Evolutionary conservation across 2,888 invertebrate genomes (phyloP), one percentile per base, ranked within the genome.

Genomic region (Sinelater perroti): DNA sequence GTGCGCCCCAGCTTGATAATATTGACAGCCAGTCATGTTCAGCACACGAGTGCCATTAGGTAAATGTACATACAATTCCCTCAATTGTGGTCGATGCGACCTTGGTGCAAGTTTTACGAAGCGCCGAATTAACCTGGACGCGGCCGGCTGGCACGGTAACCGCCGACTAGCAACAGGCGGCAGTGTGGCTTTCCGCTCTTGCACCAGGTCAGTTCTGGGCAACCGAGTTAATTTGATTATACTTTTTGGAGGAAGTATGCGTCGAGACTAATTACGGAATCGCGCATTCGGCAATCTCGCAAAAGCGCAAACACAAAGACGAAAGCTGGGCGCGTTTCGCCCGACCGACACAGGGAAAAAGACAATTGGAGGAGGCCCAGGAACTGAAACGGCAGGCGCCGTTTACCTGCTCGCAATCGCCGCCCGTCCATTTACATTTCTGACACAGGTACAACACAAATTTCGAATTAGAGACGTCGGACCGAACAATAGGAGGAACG

Each of bases 1-100:
- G 40, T 40, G 40, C 24, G 40, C 24, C 24, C 40, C 24, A 40
- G 40, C 24, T 40, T 40, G 40, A 40, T 40, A 40, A 40, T 40
- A 40, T 40, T 40, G 40, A 40, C 40, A 40, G 24, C 24, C 24
- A 24, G 21, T 40, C 40, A 20, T 40, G 24, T 24, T 24, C 40
- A 14, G 40, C 21, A 40, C 11, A 40, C 2, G 24, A 38, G 38
- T 40, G 40, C 24, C 24, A 14, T 40, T 40, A 40, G 24, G 40
- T 24, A 40, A 21, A 28, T 5, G 28, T 28, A 5, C 24, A 14
- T 21, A 24, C 2, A 24, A 40, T 40, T 40, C 40, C 24, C 14
- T 14, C 16, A 40, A 24, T 24, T 24, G 40, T 24, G 26, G 26
- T 40, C 24, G 11, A 26, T 40, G 16, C 6, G 40, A 40, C 40